Conservation (phyloP, 1,140 invertebrate genomes). For the Trissolcus basalis region DNA sequence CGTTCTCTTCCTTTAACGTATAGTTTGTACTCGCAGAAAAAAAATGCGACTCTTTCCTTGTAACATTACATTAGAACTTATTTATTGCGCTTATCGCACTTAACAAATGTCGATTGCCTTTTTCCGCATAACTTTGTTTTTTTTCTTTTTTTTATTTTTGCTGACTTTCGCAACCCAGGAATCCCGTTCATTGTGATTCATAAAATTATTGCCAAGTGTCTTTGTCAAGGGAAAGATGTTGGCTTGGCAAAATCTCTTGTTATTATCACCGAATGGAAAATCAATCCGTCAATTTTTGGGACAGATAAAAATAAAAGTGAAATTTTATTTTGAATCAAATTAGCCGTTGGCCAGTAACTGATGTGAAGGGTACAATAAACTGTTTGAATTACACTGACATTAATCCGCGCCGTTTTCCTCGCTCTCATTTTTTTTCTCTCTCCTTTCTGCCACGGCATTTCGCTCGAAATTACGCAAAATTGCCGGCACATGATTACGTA, state of each 20-base stretch:
- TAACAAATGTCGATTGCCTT: slow-evolving; percentile 20
- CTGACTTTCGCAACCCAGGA: slow-evolving; percentile 15
- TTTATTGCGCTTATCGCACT: slow-evolving; percentile 38
- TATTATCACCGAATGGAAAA: no score
- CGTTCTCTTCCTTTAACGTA: slow-evolving; percentile 27
- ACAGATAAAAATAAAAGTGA: no score
- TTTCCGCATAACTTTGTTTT: slow-evolving; percentile 29
- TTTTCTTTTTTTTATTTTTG: slow-evolving; percentile 6
- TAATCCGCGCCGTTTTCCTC: slow-evolving; percentile 7
- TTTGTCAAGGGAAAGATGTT: slow-evolving; percentile 5
- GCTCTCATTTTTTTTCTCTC: slow-evolving; percentile 11
- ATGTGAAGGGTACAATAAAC: slow-evolving; percentile 4
- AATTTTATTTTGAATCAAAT: no score
- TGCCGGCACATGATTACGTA: slow-evolving; percentile 28
- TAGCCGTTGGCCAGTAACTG: no score
- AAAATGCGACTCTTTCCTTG: slow-evolving; percentile 9
- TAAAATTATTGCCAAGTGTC: neutral
- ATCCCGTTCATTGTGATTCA: slow-evolving; percentile 32
- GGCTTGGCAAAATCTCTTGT: no score
- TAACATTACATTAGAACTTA: slow-evolving; percentile 24
- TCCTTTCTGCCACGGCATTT: no score
- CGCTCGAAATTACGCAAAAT: slow-evolving; percentile 44
- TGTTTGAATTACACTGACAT: slow-evolving; percentile 3
- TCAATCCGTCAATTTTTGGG: no score
- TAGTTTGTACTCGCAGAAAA: slow-evolving; percentile 2